Conservation (phyloP, 53 echinoderm and acorn worm genomes). For the Hippasteria phrygiana region DNA sequence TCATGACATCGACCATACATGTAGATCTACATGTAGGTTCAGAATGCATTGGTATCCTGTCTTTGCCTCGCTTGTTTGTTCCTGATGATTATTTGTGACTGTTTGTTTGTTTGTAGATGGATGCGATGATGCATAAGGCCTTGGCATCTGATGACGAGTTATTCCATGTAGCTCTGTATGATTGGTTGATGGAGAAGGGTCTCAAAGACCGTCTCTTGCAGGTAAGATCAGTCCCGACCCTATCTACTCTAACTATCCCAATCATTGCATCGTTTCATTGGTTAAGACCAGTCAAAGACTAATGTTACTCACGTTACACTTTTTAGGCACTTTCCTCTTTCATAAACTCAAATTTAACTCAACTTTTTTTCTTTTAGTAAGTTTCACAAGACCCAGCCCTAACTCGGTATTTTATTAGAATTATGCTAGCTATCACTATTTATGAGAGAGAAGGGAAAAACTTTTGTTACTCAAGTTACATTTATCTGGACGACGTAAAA, state of each 20-base stretch:
- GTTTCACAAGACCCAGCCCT: too few relatives aligned
- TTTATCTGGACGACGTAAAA: too few relatives aligned
- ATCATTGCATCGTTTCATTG: background rate
- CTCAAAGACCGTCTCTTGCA: slow-evolving; percentile 89
- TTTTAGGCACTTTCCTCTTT: too few relatives aligned
- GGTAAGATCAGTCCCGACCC: slow-evolving; percentile 37
- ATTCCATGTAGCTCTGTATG: slow-evolving; percentile 97
- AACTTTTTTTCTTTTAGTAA: background rate
- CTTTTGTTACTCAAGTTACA: too few relatives aligned
- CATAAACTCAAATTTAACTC: background rate
- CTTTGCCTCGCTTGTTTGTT: background rate
- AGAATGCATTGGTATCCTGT: too few relatives aligned
- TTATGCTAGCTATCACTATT: too few relatives aligned
- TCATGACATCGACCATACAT: too few relatives aligned
- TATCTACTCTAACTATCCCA: background rate
- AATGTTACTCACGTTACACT: too few relatives aligned
- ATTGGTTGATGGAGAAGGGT: slow-evolving; percentile 93
- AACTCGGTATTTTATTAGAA: too few relatives aligned
- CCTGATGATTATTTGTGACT: background rate
- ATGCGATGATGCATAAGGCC: slow-evolving; percentile 86
- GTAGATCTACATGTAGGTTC: too few relatives aligned
- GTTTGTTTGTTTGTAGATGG: slow-evolving; percentile 72
- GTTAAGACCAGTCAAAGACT: background rate
- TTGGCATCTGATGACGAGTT: slow-evolving; percentile 87
- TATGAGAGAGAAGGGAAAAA: too few relatives aligned